Evolutionary conservation across 1,140 invertebrate genomes (phyloP).

Genomic region (Ridgeia piscesae): DNA sequence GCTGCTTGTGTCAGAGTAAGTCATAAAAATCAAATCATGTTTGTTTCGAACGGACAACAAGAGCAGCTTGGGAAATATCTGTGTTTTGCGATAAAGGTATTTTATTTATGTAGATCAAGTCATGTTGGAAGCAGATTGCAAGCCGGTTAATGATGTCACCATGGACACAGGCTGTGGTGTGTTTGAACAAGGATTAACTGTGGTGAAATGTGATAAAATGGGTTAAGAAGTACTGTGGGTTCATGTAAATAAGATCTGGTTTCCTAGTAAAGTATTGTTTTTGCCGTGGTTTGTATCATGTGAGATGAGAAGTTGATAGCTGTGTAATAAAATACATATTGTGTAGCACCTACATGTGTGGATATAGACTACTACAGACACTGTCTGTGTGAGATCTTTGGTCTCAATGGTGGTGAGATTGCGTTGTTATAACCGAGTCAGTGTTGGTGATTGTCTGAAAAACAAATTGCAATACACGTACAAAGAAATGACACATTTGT

Average conservation of each 20-base stretch:
- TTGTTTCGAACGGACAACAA: no score
- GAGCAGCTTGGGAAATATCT: no score
- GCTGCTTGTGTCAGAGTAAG: no score
- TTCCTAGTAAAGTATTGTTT: no score
- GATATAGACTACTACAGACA: no score
- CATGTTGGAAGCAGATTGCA: not conserved
- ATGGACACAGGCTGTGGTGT: not conserved
- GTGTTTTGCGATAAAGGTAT: not conserved
- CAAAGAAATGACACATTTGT: no score
- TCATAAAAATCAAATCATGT: no score
- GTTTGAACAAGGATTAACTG: not conserved
- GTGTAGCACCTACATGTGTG: not conserved
- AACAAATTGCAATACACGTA: not conserved
- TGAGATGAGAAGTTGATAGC: not conserved
- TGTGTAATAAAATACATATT: not conserved
- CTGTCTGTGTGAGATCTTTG: not conserved
- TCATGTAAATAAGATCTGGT: not conserved
- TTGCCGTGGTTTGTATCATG: no score
- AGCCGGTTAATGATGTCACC: not conserved
- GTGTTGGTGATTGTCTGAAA: not conserved
- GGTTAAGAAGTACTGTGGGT: not conserved
- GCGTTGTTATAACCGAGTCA: not conserved
- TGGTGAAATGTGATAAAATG: not conserved
- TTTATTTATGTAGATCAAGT: not conserved
- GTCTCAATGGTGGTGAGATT: not conserved